A percentile compares a stretch with the other conserved stretches of the same genome.
phyloP scores from a whole-genome alignment of 1,140 invertebrate species.

The Palaemon carinicauda region DNA sequence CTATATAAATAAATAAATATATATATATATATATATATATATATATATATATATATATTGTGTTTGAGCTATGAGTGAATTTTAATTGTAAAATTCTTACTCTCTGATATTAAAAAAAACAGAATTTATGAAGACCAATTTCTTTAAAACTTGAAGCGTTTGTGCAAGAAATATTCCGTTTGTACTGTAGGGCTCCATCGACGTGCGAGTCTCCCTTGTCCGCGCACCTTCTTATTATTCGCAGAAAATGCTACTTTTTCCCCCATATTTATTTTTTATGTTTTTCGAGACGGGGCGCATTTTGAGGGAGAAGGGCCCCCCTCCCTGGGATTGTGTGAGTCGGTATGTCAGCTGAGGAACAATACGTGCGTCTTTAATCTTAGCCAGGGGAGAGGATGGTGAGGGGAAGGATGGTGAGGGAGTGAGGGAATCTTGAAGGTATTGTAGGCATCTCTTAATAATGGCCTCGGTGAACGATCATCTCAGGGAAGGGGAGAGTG shows the following conservation, averaged over 20 bases:
- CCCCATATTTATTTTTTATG: too few species aligned
- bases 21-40: neutral
- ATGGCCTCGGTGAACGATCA: neutral
- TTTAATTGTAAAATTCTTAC: neutral
- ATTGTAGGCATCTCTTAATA: conserved; percentile 33
- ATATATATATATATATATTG: neutral
- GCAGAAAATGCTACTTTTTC: too few species aligned
- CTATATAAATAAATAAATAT: neutral
- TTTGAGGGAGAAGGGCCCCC: neutral
- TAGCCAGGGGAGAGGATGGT: neutral
- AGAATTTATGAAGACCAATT: too few species aligned
- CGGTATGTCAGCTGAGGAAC: neutral
- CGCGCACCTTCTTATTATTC: too few species aligned
- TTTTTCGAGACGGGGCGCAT: neutral
- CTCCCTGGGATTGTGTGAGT: neutral
- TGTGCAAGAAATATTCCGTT: too few species aligned
- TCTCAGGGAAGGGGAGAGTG: neutral
- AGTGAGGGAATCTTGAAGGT: conserved; percentile 23
- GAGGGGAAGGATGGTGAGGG: neutral
- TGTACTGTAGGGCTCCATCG: too few species aligned
- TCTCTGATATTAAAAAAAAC: too few species aligned
- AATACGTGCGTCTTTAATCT: conserved; percentile 24
- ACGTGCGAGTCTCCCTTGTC: too few species aligned
- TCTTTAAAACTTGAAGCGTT: too few species aligned
- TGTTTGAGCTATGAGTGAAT: too few species aligned